phyloP scores from a whole-genome alignment of 2,113 vertebrate genomes.

The Zonotrichia leucophrys region DNA sequence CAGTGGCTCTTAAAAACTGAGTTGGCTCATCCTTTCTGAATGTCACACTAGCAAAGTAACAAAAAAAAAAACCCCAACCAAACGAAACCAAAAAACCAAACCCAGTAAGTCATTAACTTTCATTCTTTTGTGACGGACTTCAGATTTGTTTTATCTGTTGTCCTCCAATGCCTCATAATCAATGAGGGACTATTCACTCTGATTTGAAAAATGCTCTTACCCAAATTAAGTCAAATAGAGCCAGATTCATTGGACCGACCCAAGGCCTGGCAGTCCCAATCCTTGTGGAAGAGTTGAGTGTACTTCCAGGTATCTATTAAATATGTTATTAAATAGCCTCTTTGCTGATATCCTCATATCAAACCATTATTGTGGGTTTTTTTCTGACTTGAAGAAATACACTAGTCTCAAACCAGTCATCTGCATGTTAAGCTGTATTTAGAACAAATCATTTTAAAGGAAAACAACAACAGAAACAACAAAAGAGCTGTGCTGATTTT shows the following conservation, averaged over 20 bases:
- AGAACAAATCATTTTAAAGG: slow-evolving; percentile 77
- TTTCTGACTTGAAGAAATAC: slow-evolving; percentile 61
- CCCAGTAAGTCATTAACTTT: background rate
- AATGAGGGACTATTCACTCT: background rate
- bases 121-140: background rate
- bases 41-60: background rate
- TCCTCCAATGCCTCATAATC: background rate
- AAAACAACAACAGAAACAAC: slow-evolving; percentile 75
- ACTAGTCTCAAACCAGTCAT: slow-evolving; percentile 77
- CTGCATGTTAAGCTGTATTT: slow-evolving; percentile 81
- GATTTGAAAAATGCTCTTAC: slow-evolving; percentile 23
- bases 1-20: background rate
- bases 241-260: background rate
- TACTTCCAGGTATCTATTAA: slow-evolving; percentile 29
- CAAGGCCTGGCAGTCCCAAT: background rate
- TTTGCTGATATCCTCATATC: background rate
- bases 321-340: background rate
- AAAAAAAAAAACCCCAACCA: background rate
- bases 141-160: background rate
- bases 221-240: background rate
- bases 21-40: background rate
- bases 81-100: background rate
- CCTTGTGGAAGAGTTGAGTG: background rate
- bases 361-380: slow-evolving; percentile 5
- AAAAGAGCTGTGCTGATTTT: slow-evolving; percentile 72